These are phyloP conservation scores for Nemoura dubitans DNA, from an alignment of 2,888 invertebrate genomes.

Conservation along the genomic window DNA sequence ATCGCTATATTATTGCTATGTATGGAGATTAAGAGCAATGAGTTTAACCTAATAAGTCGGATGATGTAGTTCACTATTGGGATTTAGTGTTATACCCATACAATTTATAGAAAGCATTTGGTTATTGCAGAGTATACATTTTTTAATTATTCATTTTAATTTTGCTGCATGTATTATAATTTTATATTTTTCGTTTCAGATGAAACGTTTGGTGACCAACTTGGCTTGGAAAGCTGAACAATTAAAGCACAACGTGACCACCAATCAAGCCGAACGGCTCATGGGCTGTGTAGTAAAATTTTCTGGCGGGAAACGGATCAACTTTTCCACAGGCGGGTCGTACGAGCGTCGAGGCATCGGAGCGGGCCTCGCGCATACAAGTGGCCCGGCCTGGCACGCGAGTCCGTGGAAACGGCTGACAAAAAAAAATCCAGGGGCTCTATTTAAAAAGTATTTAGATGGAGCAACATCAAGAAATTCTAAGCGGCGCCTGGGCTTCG, in stretches of 20 bases:
- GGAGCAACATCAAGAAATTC: background rate
- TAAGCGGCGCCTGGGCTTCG: background rate
- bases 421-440: conserved; percentile 18
- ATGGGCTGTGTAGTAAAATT: too few relatives aligned
- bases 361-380: conserved; percentile 30
- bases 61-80: background rate
- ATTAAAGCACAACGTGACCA: conserved; percentile 38
- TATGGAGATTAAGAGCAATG: too few relatives aligned
- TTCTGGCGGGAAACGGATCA: conserved; percentile 41
- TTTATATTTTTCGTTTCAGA: too few relatives aligned
- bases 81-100: too few relatives aligned
- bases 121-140: too few relatives aligned
- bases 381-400: conserved; percentile 36
- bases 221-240: conserved; percentile 37
- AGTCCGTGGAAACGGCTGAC: conserved; percentile 1
- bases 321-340: conserved; percentile 2
- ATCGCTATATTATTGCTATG: too few relatives aligned
- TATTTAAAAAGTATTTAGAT: conserved; percentile 16
- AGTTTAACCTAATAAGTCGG: too few relatives aligned
- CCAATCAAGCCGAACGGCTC: conserved; percentile 43
- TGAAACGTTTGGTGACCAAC: background rate
- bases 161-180: too few relatives aligned
- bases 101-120: too few relatives aligned
- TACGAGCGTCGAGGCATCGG: conserved; percentile 27
- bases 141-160: too few relatives aligned